Conservation (phyloP, 2,888 invertebrate genomes). For the Drosophila suboccidentalis region DNA sequence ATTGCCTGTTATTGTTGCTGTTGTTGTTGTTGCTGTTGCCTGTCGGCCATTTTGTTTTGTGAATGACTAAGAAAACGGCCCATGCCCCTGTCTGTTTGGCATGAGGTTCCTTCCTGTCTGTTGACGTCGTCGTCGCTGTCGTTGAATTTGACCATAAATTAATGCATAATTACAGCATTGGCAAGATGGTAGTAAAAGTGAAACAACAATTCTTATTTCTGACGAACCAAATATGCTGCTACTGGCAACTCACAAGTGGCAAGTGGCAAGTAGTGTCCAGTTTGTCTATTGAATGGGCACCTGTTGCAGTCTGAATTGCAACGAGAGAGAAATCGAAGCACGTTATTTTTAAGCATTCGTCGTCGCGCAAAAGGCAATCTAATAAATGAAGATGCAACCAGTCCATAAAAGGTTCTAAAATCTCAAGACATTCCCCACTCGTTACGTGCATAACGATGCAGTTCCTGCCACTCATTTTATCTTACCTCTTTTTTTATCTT, state of each 20-base stretch:
- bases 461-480: neutral
- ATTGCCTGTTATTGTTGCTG: slow-evolving; percentile 48
- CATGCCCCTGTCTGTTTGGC: neutral
- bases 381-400: slow-evolving; percentile 75
- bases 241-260: neutral
- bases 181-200: slow-evolving; percentile 63
- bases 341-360: slow-evolving; percentile 49
- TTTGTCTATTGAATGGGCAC: slow-evolving; percentile 64
- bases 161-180: slow-evolving; percentile 57
- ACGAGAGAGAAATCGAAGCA: slow-evolving; percentile 30
- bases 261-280: slow-evolving; percentile 7
- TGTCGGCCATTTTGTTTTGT: slow-evolving; percentile 49
- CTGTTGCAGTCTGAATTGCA: slow-evolving; percentile 44
- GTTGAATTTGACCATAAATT: slow-evolving; percentile 63
- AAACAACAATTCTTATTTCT: slow-evolving; percentile 59
- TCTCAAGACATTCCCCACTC: slow-evolving; percentile 62
- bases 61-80: slow-evolving; percentile 61
- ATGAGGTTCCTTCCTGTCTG: slow-evolving; percentile 53
- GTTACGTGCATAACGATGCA: slow-evolving; percentile 65
- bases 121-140: slow-evolving; percentile 14
- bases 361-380: slow-evolving; percentile 62
- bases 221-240: slow-evolving; percentile 18
- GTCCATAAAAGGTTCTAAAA: slow-evolving; percentile 68
- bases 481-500: too few relatives aligned
- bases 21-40: slow-evolving; percentile 8